Conservation (phyloP, 2,797 vertebrate species). For the Helostoma temminkii region DNA sequence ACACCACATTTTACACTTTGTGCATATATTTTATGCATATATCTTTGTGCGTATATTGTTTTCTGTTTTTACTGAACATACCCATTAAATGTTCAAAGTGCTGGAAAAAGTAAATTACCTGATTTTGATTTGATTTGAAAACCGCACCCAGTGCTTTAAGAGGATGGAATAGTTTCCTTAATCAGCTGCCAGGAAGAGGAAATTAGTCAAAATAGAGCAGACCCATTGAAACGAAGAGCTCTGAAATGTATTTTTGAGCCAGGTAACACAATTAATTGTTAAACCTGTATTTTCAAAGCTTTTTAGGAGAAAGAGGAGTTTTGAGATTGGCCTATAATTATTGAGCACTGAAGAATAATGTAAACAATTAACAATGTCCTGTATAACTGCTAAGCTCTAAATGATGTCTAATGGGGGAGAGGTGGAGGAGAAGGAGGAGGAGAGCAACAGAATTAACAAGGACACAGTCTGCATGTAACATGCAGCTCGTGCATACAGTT, state of each 20-base stretch:
- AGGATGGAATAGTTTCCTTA: too few relatives aligned
- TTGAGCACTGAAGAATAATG: not conserved
- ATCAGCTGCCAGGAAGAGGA: not conserved
- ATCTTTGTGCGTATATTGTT: too few relatives aligned
- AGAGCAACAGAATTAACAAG: slow-evolving; percentile 43
- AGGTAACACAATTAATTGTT: not conserved
- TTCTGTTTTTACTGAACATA: too few relatives aligned
- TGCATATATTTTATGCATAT: too few relatives aligned
- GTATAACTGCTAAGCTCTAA: slow-evolving; percentile 37
- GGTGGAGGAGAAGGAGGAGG: slow-evolving; percentile 33
- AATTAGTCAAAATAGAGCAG: not conserved
- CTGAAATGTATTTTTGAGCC: not conserved
- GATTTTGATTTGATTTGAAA: too few relatives aligned
- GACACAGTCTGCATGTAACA: slow-evolving; percentile 26
- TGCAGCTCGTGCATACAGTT: slow-evolving; percentile 23
- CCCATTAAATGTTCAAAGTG: too few relatives aligned
- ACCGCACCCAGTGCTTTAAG: too few relatives aligned
- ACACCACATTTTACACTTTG: too few relatives aligned
- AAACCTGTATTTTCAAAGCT: not conserved
- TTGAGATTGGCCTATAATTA: not conserved
- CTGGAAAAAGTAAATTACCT: too few relatives aligned
- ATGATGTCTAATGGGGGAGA: slow-evolving; percentile 40
- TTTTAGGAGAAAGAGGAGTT: not conserved
- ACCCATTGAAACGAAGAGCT: not conserved
- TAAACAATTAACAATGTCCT: slow-evolving; percentile 2